Base-by-base conservation (phyloP, 1,140 invertebrate species). In the Trichonephila clavipes region DNA sequence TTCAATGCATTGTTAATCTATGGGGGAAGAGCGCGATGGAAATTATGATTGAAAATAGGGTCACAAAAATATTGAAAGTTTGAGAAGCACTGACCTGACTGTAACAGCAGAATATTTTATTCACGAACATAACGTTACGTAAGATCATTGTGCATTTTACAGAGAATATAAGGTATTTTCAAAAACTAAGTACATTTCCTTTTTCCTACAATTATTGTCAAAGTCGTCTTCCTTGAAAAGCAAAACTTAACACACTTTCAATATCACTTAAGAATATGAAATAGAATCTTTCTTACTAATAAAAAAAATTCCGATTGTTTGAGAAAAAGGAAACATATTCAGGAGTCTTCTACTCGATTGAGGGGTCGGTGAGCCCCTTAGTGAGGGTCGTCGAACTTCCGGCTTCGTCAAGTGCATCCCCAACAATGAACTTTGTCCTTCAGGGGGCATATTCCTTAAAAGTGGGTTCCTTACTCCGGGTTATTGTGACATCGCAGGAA, bases 351-450 rank as follows among this genome's bases (percentile, higher is more conserved):
- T 51, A 51, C 0, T 7, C 10, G 66, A 69, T 4, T 12, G 62
- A 88, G 88, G 62, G 34, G 82, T 64, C 81, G 69, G 61, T 28
- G 72, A 62, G 77, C 77, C 40, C 83, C 61, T 85, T 19, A 28
- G 10, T 51, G 24, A 51, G 82, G 90, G 58, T 92, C 90, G 61
- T 83, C 90, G 90, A 85, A 92, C 90, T 92, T 92, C 90, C 90
- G 90, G 81, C n/a, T 59, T 21, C 34, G 58, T 92, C 90, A 85
- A 85, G 82, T 92, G 90, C 61, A 85, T 1, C 24, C 14, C 24
- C 12, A 59, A 82, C 69, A 91, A 83, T 91, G 83, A 61, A 61
- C 51, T 40, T 58, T 72, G 90, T 44, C 81, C 90, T 66, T 58
- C 90, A 34, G 90, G 81, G 90, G 90, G 64, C 72, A 62, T 28